These are phyloP conservation scores for Limnodromus scolopaceus DNA, from an alignment of 2,797 vertebrate genomes.

Conservation along the genomic window DNA sequence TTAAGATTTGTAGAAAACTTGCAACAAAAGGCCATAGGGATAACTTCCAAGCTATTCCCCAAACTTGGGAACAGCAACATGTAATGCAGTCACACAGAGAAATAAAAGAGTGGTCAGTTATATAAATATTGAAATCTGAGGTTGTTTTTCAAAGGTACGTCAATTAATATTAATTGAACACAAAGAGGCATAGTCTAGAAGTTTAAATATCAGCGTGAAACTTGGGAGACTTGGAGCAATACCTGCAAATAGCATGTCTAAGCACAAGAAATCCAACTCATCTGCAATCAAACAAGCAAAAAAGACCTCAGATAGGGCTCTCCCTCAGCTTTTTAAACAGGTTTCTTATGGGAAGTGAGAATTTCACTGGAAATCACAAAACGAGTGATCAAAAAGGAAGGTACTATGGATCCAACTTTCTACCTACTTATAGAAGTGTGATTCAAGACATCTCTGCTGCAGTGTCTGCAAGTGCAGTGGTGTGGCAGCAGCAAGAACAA, in stretches of 20 bases:
- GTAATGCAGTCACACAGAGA: not conserved
- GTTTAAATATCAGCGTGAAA: not conserved
- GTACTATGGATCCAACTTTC: not conserved
- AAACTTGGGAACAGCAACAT: not conserved
- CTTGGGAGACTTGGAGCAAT: not conserved
- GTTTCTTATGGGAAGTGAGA: not conserved
- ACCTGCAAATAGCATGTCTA: not conserved
- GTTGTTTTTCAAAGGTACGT: not conserved
- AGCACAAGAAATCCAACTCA: not conserved
- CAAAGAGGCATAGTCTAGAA: not conserved
- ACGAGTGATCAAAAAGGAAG: not conserved
- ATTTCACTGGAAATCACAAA: not conserved
- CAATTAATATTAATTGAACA: not conserved
- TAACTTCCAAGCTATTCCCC: not conserved
- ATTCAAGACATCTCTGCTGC: not conserved
- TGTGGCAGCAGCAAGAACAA: not conserved
- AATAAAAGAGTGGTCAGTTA: not conserved
- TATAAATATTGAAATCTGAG: not conserved
- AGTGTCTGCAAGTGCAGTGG: not conserved
- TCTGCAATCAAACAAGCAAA: not conserved
- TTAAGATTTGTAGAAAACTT: not conserved
- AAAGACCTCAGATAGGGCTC: not conserved
- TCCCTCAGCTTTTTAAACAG: not conserved
- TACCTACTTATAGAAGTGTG: not conserved
- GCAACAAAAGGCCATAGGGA: not conserved